Base-by-base conservation (phyloP, 2,113 vertebrate species). In the Emydocephalus ijimae region DNA sequence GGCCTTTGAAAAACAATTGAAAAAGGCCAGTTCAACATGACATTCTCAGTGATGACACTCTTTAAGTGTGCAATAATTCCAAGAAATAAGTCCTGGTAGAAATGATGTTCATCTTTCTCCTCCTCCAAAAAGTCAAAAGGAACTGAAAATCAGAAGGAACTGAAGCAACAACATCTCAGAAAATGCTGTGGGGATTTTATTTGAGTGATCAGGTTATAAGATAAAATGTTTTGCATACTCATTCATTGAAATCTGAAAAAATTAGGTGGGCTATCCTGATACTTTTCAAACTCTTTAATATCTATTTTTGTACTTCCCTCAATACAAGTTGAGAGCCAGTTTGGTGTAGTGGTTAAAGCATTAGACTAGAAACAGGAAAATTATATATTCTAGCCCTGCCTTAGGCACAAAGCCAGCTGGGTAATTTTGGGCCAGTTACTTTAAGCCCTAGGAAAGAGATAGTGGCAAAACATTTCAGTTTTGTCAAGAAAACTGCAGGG, bases 261-360 rank as follows among this genome's bases (percentile, higher is more conserved):
- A 34, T 7, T 1, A 59, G 91, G 69, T 94, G 55, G 85, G 85
- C 92, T 93, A 54, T 94, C 55, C 5, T 91, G 86, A 29, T 93
- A 89, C 87, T 94, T 88, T 56, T 11, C 29, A 87, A 81, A 57
- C n/a, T 45, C 85, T 56, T 92, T 20, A 56, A 89, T 64, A 93
- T 85, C 74, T 85, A 52, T 4, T 92, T 69, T 93, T 95, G 94
- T 95, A 95, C 96, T 97, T 93, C 61, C 87, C 89, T 95, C 91
- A 74, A 81, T 39, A 20, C 5, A 81, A 39, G 15, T n/a, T n/a
- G 29, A n/a, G 61, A n/a, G 29, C 61, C 29, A 69, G 12, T n/a
- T n/a, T 69, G 29, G 29, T 69, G 12, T n/a, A 69, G 26, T 69
- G 61, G 4, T 69, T 69, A n/a, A 69, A 69, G 12, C 29, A n/a